Conservation (phyloP, 2,888 invertebrate species). For the Erpobdella octoculata region DNA sequence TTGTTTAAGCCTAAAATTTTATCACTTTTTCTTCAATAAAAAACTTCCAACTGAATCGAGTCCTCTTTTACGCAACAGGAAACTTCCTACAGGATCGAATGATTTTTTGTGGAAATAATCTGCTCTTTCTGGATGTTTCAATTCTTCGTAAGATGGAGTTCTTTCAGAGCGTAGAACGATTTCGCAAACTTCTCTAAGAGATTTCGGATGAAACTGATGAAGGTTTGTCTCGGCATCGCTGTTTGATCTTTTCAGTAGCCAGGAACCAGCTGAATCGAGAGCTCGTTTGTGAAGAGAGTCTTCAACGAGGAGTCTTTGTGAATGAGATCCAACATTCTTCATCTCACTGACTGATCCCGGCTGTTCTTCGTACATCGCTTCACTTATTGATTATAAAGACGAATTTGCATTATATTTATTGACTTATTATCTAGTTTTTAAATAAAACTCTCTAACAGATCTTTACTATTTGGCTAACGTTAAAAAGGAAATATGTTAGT, state of each 20-base stretch:
- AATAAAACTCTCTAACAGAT: too few species aligned
- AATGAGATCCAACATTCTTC: too few species aligned
- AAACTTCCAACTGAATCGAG: slow-evolving; percentile 19
- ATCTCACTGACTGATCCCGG: too few species aligned
- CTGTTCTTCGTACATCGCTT: too few species aligned
- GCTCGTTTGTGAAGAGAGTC: neutral
- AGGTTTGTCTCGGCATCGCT: neutral
- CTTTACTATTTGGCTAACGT: too few species aligned
- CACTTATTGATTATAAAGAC: too few species aligned
- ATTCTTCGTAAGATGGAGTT: neutral
- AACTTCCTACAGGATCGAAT: neutral
- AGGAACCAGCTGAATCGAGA: slow-evolving; percentile 18
- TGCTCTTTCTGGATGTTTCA: neutral
- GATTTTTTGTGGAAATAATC: neutral
- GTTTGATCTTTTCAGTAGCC: slow-evolving; percentile 13
- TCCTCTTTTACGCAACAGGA: slow-evolving; percentile 7
- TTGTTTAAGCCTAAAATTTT: too few species aligned
- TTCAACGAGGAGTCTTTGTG: too few species aligned
- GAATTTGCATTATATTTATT: too few species aligned
- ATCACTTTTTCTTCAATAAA: slow-evolving; percentile 7
- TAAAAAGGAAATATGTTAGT: too few species aligned
- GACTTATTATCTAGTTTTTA: too few species aligned
- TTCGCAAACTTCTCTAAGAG: neutral
- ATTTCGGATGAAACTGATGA: neutral
- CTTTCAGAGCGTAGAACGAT: neutral